Evolutionary conservation across 2,113 vertebrate genomes (phyloP).

Genomic region (Carassius auratus): DNA sequence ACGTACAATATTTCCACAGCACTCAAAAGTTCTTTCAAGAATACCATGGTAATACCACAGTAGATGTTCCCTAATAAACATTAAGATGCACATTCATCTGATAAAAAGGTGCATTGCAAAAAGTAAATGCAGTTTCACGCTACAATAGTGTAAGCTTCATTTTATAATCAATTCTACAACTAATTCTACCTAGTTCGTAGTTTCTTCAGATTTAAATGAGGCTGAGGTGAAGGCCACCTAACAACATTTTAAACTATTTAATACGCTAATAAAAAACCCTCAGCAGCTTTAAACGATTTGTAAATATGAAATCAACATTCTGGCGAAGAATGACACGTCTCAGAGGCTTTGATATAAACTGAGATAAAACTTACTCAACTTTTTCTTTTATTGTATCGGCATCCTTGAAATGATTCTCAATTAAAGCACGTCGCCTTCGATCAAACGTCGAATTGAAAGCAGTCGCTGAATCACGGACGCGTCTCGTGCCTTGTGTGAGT

Average conservation of each 20-base stretch:
- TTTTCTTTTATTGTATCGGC: constrained; percentile 60
- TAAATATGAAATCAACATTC: neutral
- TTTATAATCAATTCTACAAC: neutral
- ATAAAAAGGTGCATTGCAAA: neutral
- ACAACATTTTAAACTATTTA: neutral
- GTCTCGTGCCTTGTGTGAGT: neutral
- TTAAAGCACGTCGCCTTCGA: constrained; percentile 1
- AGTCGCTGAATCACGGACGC: neutral
- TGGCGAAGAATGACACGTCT: neutral
- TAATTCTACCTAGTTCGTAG: neutral
- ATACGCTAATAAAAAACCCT: neutral
- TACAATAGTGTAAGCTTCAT: neutral
- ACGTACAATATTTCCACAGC: neutral
- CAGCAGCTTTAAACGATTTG: neutral
- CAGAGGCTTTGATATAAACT: constrained; percentile 30
- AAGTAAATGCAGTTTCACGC: neutral
- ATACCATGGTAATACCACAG: neutral
- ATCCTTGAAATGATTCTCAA: constrained; percentile 49
- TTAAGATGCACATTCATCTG: neutral
- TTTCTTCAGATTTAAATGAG: neutral
- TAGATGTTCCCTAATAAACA: neutral
- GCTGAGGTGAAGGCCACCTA: neutral
- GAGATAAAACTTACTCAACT: constrained; percentile 62
- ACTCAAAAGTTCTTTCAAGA: neutral
- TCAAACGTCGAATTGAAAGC: neutral